Percentiles rank a stretch among this genome's conserved stretches.
These are phyloP conservation scores for Macrophya annulata DNA, from an alignment of 2,888 invertebrate species.

Conservation along the genomic window DNA sequence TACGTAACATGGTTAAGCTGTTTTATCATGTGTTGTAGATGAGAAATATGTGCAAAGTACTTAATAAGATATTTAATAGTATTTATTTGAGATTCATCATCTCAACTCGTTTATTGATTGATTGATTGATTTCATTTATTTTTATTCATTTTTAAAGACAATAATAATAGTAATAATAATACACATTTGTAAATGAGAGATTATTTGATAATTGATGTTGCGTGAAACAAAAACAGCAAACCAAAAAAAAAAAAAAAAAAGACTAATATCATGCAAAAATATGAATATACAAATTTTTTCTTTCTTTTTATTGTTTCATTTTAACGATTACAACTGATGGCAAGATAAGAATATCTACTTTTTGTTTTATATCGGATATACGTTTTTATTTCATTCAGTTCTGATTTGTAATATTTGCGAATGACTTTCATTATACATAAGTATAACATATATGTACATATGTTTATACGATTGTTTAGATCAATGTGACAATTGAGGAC, in stretches of 20 bases:
- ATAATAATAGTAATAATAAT: background rate
- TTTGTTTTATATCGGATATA: no score
- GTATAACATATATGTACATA: no score
- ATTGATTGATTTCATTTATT: background rate
- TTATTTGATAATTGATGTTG: background rate
- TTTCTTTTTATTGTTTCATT: no score
- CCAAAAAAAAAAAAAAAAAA: constrained; percentile 57
- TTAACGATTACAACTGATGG: no score
- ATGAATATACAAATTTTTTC: constrained; percentile 61
- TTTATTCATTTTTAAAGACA: background rate
- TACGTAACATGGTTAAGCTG: constrained; percentile 22
- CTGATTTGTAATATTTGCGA: no score
- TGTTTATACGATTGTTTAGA: no score
- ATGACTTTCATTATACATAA: no score
- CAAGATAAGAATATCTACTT: no score
- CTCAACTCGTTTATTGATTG: background rate
- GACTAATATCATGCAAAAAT: constrained; percentile 65
- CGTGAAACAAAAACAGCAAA: constrained; percentile 38
- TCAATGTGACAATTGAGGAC: no score
- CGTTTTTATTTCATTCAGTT: no score
- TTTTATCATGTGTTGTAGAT: background rate
- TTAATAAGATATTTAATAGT: constrained; percentile 35
- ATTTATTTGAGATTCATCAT: constrained; percentile 16
- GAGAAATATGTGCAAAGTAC: background rate
- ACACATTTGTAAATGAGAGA: background rate